phyloP scores from a whole-genome alignment of 37 sponge, comb jelly and placozoan species.

The Ephydatia muelleri region DNA sequence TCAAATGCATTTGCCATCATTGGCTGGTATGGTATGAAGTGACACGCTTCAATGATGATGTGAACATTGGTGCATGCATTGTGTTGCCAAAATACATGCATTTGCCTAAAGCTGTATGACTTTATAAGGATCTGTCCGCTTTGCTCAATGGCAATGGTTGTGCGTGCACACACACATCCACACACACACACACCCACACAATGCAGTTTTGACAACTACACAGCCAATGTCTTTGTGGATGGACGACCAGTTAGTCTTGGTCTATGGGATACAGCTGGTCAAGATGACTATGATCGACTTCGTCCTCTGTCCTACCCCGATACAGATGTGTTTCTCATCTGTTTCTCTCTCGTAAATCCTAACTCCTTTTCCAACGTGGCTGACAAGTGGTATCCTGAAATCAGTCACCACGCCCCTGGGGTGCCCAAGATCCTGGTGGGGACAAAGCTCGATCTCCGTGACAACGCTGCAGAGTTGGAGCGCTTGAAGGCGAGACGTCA shows the following conservation, averaged over 20 bases:
- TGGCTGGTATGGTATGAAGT: too few species aligned
- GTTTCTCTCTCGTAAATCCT: conserved; percentile 83
- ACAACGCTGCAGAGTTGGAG: conserved; percentile 68
- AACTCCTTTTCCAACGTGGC: conserved; percentile 81
- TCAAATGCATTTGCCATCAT: too few species aligned
- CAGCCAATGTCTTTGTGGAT: conserved; percentile 90
- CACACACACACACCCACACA: not conserved
- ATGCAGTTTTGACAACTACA: conserved; percentile 91
- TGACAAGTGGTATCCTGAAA: conserved; percentile 88
- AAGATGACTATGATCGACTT: conserved; percentile 90
- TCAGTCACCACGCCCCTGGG: conserved; percentile 83
- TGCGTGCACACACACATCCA: not conserved
- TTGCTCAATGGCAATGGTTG: too few species aligned
- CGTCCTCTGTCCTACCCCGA: conserved; percentile 90
- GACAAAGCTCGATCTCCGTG: conserved; percentile 87
- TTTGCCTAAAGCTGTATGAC: too few species aligned
- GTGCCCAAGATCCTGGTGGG: conserved; percentile 89
- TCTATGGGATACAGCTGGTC: conserved; percentile 95
- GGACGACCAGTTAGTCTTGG: conserved; percentile 84
- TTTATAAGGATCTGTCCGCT: too few species aligned
- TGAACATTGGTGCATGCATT: too few species aligned
- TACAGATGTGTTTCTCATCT: conserved; percentile 90
- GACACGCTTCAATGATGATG: too few species aligned
- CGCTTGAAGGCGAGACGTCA: conserved; percentile 61
- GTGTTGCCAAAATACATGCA: too few species aligned